Percentiles rank a stretch among this genome's conserved stretches.
Evolutionary conservation across 2,113 vertebrate species (phyloP).

Genomic region (Seriola quinqueradiata): DNA sequence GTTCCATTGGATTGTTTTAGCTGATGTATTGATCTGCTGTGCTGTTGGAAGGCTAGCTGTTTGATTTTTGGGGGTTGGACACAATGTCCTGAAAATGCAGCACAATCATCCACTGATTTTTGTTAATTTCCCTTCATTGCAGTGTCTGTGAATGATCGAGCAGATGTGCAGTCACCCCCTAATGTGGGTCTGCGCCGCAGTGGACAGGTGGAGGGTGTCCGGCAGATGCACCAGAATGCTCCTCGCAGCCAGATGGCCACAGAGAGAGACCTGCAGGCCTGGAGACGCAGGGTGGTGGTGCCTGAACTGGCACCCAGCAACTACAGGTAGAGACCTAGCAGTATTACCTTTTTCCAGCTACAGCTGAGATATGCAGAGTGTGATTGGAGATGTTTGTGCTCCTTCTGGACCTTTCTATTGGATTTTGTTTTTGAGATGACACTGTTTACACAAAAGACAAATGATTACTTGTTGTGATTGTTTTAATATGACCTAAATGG

Average conservation of each 20-base stretch:
- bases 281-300: slow-evolving; percentile 94
- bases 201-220: slow-evolving; percentile 96
- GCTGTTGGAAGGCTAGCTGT: not conserved
- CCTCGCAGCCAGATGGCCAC: slow-evolving; percentile 97
- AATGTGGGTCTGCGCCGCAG: slow-evolving; percentile 95
- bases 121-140: not conserved
- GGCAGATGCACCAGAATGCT: slow-evolving; percentile 97
- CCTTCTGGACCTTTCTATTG: too few species aligned
- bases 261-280: slow-evolving; percentile 94
- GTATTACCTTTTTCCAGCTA: not conserved
- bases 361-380: not conserved
- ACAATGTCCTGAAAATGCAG: not conserved
- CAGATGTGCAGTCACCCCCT: slow-evolving; percentile 92
- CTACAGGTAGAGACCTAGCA: slow-evolving; percentile 84
- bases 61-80: not conserved
- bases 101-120: not conserved
- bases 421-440: too few species aligned
- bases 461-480: too few species aligned
- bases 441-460: too few species aligned
- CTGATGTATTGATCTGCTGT: not conserved
- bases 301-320: slow-evolving; percentile 88
- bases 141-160: slow-evolving; percentile 91
- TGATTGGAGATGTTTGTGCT: not conserved
- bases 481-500: too few species aligned
- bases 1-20: not conserved